phyloP scores from a whole-genome alignment of 2,888 invertebrate species.

The Meta bourneti region DNA sequence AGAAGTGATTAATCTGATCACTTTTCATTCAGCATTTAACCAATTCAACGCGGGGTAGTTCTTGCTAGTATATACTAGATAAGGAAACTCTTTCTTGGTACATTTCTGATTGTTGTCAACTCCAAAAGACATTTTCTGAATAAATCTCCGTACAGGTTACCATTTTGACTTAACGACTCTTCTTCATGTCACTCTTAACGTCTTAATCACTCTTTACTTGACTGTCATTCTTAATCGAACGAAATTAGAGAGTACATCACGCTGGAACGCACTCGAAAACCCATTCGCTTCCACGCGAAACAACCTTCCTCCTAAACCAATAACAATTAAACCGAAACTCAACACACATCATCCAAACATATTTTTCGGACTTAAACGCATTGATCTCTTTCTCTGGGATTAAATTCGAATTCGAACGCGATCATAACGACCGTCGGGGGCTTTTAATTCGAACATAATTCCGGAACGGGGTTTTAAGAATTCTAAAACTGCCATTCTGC shows the following conservation, averaged over 20 bases:
- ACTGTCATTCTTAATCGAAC: neutral
- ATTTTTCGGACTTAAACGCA: neutral
- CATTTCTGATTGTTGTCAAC: no score
- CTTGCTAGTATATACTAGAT: no score
- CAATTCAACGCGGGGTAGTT: no score
- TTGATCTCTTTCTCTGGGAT: neutral
- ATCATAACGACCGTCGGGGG: slow-evolving; percentile 20
- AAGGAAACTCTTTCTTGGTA: no score
- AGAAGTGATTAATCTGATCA: no score
- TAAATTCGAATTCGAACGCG: slow-evolving; percentile 8
- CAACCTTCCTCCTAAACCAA: neutral
- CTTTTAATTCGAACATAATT: slow-evolving; percentile 30
- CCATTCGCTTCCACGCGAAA: no score
- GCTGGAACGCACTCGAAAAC: neutral
- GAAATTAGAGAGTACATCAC: neutral
- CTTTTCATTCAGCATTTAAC: no score
- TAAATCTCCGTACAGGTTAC: neutral
- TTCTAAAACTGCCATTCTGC: slow-evolving; percentile 27
- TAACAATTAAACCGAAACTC: neutral
- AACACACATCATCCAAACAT: neutral
- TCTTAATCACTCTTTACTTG: neutral
- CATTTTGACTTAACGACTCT: neutral
- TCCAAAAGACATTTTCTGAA: neutral
- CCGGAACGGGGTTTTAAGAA: slow-evolving; percentile 1
- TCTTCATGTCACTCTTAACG: neutral